Evolutionary conservation across 1,140 invertebrate genomes (phyloP).

Genomic region (Drosophila lacteicornis): DNA sequence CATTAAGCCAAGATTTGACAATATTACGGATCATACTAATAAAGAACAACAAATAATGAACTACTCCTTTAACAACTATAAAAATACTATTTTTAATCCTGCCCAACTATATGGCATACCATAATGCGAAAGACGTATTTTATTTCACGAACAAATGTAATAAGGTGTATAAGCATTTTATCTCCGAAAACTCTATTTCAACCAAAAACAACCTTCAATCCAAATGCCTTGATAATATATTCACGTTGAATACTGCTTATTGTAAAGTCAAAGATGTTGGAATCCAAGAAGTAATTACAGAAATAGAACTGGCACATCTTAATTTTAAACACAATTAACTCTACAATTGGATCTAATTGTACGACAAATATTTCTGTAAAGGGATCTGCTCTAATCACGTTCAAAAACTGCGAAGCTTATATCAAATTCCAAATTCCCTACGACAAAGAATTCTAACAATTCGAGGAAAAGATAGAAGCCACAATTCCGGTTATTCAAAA

Average conservation of each 20-base stretch:
- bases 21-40: slow-evolving; percentile 5
- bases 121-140: neutral
- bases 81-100: neutral
- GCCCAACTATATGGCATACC: neutral
- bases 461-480: too few species aligned
- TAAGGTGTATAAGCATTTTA: neutral
- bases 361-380: too few species aligned
- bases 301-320: slow-evolving; percentile 1
- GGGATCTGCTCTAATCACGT: too few species aligned
- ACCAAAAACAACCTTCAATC: neutral
- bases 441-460: too few species aligned
- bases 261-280: neutral
- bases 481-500: too few species aligned
- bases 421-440: too few species aligned
- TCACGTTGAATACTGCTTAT: neutral
- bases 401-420: too few species aligned
- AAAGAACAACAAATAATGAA: slow-evolving; percentile 4
- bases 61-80: neutral
- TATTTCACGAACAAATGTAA: slow-evolving; percentile 2
- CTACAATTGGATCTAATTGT: too few species aligned
- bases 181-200: neutral
- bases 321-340: neutral
- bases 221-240: neutral
- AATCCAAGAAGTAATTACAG: neutral
- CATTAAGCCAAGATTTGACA: slow-evolving; percentile 14